Percentiles rank a stretch among this genome's conserved stretches.
These are phyloP conservation scores for Galago senegalensis DNA, from an alignment of 2,797 vertebrate genomes.

Conservation along the genomic window DNA sequence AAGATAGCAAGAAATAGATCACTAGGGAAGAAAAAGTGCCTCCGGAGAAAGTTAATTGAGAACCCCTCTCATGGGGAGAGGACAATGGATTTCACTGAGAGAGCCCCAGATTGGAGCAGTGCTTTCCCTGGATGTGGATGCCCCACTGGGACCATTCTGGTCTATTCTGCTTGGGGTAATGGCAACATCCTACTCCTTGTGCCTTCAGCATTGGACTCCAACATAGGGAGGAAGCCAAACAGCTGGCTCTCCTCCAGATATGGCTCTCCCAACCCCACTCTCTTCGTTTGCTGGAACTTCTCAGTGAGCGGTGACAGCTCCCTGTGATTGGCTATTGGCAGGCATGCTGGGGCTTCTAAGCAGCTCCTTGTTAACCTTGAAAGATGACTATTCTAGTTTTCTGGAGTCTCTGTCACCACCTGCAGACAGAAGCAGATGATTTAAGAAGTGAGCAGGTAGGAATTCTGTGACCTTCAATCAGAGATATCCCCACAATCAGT, in stretches of 20 bases:
- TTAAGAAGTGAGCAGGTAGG: constrained; percentile 68
- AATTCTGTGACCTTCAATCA: constrained; percentile 75
- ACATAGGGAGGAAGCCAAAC: constrained; percentile 12
- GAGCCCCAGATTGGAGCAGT: constrained; percentile 55
- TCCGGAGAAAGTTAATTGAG: constrained; percentile 79
- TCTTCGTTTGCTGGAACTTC: constrained; percentile 40
- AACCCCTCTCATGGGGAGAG: constrained; percentile 69
- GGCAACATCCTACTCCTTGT: not conserved
- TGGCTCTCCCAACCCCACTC: not conserved
- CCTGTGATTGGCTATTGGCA: constrained; percentile 80
- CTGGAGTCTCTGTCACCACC: constrained; percentile 81
- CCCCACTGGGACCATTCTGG: constrained; percentile 58
- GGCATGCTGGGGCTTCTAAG: constrained; percentile 78
- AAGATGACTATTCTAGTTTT: constrained; percentile 86
- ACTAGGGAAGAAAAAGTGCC: constrained; percentile 71
- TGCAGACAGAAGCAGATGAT: constrained; percentile 72
- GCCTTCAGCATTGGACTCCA: constrained; percentile 43
- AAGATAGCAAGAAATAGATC: constrained; percentile 53
- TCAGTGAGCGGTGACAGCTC: constrained; percentile 31
- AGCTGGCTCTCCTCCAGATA: constrained; percentile 59
- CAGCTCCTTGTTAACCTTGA: constrained; percentile 87
- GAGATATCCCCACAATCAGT: constrained; percentile 45
- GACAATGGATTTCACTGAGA: constrained; percentile 73
- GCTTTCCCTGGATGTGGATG: constrained; percentile 5
- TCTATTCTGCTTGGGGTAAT: constrained; percentile 57